Percentiles rank a stretch among this genome's conserved stretches.
These are phyloP conservation scores for Andrena hattorfiana DNA, from an alignment of 2,888 invertebrate species.

Conservation along the genomic window DNA sequence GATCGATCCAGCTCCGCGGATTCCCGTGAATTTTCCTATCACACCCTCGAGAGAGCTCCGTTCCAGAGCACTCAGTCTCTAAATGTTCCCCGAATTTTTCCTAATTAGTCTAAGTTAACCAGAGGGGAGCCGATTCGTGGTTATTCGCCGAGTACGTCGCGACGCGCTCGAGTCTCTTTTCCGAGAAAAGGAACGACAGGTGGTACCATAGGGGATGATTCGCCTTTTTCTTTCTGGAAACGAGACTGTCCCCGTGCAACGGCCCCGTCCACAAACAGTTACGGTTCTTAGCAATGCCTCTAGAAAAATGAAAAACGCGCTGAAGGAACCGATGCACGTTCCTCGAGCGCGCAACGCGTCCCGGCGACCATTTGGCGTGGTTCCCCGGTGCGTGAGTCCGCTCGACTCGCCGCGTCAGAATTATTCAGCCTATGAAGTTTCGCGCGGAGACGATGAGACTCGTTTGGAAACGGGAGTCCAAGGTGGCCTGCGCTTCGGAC, in stretches of 20 bases:
- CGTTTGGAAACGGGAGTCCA: background rate
- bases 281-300: conserved; percentile 14
- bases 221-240: background rate
- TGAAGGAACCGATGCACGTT: conserved; percentile 36
- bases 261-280: conserved; percentile 29
- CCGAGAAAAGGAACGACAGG: background rate
- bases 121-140: background rate
- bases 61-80: background rate
- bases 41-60: background rate
- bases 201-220: background rate
- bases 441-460: background rate
- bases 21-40: background rate
- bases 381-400: background rate
- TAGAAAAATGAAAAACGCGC: conserved; percentile 54
- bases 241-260: background rate
- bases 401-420: background rate
- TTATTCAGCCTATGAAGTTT: background rate
- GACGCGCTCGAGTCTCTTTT: background rate
- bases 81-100: conserved; percentile 17
- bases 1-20: background rate
- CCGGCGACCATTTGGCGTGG: background rate
- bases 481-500: background rate
- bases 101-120: conserved; percentile 22
- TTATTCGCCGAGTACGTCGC: background rate
- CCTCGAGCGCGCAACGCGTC: background rate